phyloP scores from a whole-genome alignment of 64 coral and sea anemone species.

The Porites lutea region DNA sequence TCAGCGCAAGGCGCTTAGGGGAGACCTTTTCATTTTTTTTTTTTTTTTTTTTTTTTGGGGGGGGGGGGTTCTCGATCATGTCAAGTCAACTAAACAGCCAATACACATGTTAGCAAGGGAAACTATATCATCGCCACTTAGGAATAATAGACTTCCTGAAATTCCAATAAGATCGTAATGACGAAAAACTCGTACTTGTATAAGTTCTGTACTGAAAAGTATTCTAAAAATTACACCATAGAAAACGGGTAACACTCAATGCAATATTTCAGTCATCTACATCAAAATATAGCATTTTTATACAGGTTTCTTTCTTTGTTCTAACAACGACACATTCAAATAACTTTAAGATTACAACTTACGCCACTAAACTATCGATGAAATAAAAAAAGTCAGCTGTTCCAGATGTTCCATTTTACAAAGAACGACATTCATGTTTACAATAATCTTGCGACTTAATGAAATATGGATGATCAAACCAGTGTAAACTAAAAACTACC shows the following conservation, averaged over 20 bases:
- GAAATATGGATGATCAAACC: conserved; percentile 33
- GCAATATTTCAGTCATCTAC: background rate
- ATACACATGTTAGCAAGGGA: too few relatives aligned
- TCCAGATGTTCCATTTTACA: background rate
- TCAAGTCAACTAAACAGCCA: too few relatives aligned
- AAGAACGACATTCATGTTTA: background rate
- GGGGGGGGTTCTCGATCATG: too few relatives aligned
- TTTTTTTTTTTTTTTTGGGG: too few relatives aligned
- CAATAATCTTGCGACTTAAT: background rate
- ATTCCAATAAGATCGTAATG: background rate
- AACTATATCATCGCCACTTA: too few relatives aligned
- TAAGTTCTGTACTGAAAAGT: background rate
- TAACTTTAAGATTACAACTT: conserved; percentile 18
- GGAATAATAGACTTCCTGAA: background rate
- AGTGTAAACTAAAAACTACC: background rate
- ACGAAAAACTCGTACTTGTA: background rate
- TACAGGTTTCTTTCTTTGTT: background rate
- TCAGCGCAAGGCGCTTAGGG: too few relatives aligned
- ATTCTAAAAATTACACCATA: background rate
- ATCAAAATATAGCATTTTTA: background rate
- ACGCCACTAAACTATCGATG: background rate
- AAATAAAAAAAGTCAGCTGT: background rate
- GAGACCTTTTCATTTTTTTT: too few relatives aligned
- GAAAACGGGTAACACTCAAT: background rate
- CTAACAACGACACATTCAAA: background rate